Conservation (phyloP, 2,113 vertebrate species). For the Thunnus maccoyii region DNA sequence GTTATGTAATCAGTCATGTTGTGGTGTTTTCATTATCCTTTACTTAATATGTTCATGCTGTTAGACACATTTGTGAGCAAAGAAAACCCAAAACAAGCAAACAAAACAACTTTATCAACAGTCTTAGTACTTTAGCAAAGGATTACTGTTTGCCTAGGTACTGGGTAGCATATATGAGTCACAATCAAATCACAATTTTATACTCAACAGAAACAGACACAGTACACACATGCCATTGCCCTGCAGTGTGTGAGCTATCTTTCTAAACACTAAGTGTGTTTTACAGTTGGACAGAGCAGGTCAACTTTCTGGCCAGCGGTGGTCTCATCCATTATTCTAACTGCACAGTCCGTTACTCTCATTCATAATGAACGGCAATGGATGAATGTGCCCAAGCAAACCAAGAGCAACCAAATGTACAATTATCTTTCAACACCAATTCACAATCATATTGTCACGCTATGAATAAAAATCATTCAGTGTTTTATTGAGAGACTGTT, state of each 20-base stretch:
- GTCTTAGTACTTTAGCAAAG: not conserved
- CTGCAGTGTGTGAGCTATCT: constrained; percentile 1
- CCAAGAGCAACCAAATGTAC: not conserved
- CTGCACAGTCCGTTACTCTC: not conserved
- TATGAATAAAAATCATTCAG: not conserved
- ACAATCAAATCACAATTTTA: not conserved
- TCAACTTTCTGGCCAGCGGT: not conserved
- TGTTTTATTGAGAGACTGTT: not conserved
- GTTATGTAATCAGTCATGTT: not conserved
- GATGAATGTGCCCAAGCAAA: not conserved
- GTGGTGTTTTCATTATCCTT: not conserved
- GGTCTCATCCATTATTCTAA: not conserved
- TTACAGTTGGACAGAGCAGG: not conserved
- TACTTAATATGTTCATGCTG: not conserved
- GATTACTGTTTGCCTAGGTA: not conserved
- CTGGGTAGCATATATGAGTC: not conserved
- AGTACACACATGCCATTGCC: not conserved
- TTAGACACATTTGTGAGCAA: not conserved
- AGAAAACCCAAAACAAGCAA: too few species aligned
- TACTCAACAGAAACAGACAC: not conserved
- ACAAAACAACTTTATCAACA: not conserved
- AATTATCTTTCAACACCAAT: not conserved
- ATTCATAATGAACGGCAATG: not conserved
- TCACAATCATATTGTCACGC: not conserved
- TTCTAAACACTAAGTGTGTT: not conserved